Percentiles rank a stretch among this genome's conserved stretches.
phyloP scores from a whole-genome alignment of 2,888 invertebrate species.

The Agonum fuliginosum region DNA sequence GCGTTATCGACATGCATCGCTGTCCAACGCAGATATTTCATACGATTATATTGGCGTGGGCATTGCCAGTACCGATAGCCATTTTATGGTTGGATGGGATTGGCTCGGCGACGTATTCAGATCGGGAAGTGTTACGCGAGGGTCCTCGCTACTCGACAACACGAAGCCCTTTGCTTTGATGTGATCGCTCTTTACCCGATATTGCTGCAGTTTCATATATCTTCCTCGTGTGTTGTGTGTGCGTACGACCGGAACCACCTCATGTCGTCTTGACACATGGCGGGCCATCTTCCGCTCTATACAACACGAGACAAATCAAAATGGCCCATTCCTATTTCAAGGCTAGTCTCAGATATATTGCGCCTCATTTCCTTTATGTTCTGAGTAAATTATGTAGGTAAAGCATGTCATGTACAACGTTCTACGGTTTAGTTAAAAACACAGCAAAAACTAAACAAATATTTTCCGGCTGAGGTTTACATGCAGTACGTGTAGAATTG shows the following conservation, averaged over 20 bases:
- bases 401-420: not conserved
- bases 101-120: slow-evolving; percentile 49
- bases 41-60: slow-evolving; percentile 53
- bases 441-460: slow-evolving; percentile 15
- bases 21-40: slow-evolving; percentile 50
- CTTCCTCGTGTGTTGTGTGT: slow-evolving; percentile 10
- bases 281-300: not conserved
- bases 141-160: slow-evolving; percentile 17
- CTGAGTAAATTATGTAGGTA: not conserved
- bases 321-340: not conserved
- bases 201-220: slow-evolving; percentile 37
- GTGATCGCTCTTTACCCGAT: slow-evolving; percentile 20
- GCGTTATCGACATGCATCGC: slow-evolving; percentile 49
- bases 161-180: slow-evolving; percentile 24
- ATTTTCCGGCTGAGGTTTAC: slow-evolving; percentile 19
- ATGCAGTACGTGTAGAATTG: slow-evolving; percentile 30
- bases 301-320: slow-evolving; percentile 6
- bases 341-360: not conserved
- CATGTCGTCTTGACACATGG: not conserved
- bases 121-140: slow-evolving; percentile 35
- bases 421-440: slow-evolving; percentile 1
- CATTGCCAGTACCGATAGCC: slow-evolving; percentile 47
- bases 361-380: too few relatives aligned
- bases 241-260: slow-evolving; percentile 15
- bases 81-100: slow-evolving; percentile 52